A percentile compares a stretch with the other conserved stretches of the same genome.
These are phyloP conservation scores for Phrynocephalus guinanensis DNA, from an alignment of 2,797 vertebrate genomes.

Conservation along the genomic window DNA sequence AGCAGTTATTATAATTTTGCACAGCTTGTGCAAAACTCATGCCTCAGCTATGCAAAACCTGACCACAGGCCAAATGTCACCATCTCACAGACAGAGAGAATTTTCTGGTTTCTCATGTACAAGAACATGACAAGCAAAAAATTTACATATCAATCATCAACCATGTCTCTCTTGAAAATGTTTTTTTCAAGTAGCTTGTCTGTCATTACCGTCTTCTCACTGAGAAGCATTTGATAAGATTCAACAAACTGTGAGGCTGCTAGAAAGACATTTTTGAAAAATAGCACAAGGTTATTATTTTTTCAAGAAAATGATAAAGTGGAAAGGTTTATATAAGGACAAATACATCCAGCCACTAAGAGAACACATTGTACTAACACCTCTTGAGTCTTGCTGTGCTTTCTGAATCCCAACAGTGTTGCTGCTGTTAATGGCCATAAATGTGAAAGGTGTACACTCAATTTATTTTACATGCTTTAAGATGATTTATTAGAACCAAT, in stretches of 20 bases:
- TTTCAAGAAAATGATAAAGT: conserved; percentile 45
- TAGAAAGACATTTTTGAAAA: neutral
- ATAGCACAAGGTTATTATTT: conserved; percentile 25
- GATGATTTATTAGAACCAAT: conserved; percentile 25
- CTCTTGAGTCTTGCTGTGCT: neutral
- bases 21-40: too few relatives aligned
- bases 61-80: too few relatives aligned
- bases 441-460: conserved; percentile 25
- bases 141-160: neutral
- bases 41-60: too few relatives aligned
- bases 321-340: conserved; percentile 35
- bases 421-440: neutral
- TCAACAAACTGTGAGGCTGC: neutral
- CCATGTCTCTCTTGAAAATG: neutral
- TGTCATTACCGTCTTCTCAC: neutral
- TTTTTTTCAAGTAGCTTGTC: neutral
- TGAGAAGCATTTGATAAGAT: neutral
- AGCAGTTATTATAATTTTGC: too few relatives aligned
- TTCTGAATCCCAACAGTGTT: neutral
- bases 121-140: neutral
- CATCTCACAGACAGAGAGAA: too few relatives aligned
- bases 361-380: conserved; percentile 17
- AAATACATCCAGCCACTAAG: conserved; percentile 35
- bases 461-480: conserved; percentile 52
- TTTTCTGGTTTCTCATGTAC: too few relatives aligned